Base-by-base conservation (phyloP, 2,113 vertebrate species). In the Engystomops pustulosus region DNA sequence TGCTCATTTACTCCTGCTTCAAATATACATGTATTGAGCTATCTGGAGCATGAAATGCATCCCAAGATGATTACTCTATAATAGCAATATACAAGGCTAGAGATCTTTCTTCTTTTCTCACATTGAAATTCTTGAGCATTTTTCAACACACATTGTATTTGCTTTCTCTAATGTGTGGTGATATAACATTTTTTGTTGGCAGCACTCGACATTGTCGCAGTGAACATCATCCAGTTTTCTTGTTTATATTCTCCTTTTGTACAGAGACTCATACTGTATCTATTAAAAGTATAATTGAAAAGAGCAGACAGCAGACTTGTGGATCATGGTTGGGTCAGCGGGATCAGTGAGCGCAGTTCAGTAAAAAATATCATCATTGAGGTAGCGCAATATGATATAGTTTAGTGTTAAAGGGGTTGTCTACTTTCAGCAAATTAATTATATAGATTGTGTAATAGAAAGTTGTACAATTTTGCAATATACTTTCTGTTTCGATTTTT, bases 11-110 rank as follows among this genome's bases (percentile, higher is more conserved):
- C 4, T 27, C 25, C 36, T 27, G 53, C 77, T 79, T 60, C 30
- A 79, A 79, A 79, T 60, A 58, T 60, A 44, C 34, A 36, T 72
- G 51, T 82, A 30, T 55, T 27, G 20, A 74, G 80, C 80, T 71
- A 82, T 82, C 62, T 82, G 69, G 80, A 82, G 80, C 80, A 82
- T 82, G 49, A 82, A 82, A 82, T 82, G 25, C 58, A 74, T 82
- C 80, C 36, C 69, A 80, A 44, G 60, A 44, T 18, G 41, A 67
- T 80, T 47, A 67, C 41, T 47, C 15, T 60, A 8, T 36, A 18
- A 20, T 58, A 44, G 30, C 44, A 8, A 25, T 27, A 60, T 23
- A 58, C 12, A 38, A 41, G 36, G 36, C 51, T 62, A 79, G 58
- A 79, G 41, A 3, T 23, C 25, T 55, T 58, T 60, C 11, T 60